These are phyloP conservation scores for Poliocrania exsul DNA, from an alignment of 2,797 vertebrate genomes.

Conservation along the genomic window DNA sequence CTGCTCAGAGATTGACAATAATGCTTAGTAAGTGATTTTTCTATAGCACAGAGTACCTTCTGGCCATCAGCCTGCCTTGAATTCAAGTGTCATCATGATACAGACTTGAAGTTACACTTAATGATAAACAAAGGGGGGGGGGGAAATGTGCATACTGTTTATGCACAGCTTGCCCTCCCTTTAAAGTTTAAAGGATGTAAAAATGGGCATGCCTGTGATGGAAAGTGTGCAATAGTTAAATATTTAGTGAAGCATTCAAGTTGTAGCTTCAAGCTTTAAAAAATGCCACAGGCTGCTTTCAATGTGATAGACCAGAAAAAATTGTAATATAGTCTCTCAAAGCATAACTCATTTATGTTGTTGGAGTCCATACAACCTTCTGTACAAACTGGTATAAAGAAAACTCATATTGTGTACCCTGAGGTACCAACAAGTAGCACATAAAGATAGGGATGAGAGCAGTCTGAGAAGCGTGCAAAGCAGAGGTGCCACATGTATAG, in stretches of 20 bases:
- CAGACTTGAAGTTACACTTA: neutral
- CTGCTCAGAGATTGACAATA: neutral
- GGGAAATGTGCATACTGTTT: neutral
- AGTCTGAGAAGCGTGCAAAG: neutral
- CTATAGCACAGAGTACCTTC: rapidly evolving
- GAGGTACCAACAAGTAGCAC: neutral
- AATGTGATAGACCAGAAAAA: neutral
- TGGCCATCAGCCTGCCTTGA: neutral
- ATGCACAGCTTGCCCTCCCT: neutral
- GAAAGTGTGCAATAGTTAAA: neutral
- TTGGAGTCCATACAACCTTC: neutral
- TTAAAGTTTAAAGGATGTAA: neutral
- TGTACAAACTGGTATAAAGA: neutral
- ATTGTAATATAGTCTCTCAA: neutral
- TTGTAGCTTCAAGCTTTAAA: neutral
- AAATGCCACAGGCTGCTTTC: neutral
- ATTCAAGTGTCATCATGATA: neutral
- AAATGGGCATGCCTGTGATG: neutral
- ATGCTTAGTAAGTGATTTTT: neutral
- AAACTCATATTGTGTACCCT: rapidly evolving
- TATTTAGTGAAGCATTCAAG: neutral
- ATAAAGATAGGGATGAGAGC: neutral
- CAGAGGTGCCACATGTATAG: rapidly evolving
- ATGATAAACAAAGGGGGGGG: neutral
- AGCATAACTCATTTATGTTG: neutral